Evolutionary conservation across 2,113 vertebrate genomes (phyloP).

Genomic region (Archilochus colubris): DNA sequence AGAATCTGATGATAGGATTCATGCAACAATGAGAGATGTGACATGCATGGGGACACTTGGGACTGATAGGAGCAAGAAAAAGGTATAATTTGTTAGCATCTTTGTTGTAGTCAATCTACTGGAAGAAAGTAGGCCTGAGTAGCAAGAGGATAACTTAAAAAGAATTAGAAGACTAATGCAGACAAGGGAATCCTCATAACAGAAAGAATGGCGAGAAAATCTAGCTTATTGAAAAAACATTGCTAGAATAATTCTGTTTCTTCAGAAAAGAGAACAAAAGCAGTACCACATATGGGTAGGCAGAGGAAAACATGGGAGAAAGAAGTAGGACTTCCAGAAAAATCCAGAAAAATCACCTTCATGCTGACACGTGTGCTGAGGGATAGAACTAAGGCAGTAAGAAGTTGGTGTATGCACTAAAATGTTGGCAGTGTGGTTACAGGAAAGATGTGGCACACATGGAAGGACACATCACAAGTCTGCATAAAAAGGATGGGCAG

Average conservation of each 20-base stretch:
- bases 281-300: neutral
- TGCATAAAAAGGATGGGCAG: neutral
- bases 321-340: neutral
- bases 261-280: neutral
- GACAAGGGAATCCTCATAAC: neutral
- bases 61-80: neutral
- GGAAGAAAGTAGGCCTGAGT: neutral
- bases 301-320: neutral
- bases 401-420: neutral
- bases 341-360: neutral
- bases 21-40: neutral
- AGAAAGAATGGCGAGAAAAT: neutral
- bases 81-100: neutral
- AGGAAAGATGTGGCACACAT: fast-evolving
- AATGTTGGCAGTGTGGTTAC: neutral
- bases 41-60: neutral
- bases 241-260: neutral
- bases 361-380: neutral
- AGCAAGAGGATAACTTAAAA: neutral
- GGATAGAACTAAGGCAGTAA: neutral
- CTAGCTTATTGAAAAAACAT: neutral
- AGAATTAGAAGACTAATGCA: neutral
- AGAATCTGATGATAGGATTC: neutral
- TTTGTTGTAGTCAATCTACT: neutral
- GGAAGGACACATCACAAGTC: fast-evolving